A percentile compares a stretch with the other conserved stretches of the same genome.
Evolutionary conservation across 2,888 invertebrate species (phyloP).

Genomic region (Melieria crassipennis): DNA sequence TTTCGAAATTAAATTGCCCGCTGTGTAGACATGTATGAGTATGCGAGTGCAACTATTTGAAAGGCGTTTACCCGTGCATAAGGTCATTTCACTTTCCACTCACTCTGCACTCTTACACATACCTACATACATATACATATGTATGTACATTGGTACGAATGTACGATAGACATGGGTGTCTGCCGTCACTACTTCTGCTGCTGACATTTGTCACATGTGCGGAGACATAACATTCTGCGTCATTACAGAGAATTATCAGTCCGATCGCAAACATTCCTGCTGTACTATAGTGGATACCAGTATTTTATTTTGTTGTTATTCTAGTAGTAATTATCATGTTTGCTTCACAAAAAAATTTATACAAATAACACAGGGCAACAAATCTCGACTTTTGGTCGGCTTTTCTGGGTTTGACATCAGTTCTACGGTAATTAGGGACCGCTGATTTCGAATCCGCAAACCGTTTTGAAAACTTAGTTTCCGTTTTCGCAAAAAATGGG

Average conservation of each 20-base stretch:
- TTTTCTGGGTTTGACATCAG: too few species aligned
- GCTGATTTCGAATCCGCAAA: too few species aligned
- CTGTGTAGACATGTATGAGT: conserved; percentile 43
- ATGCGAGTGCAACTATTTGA: not conserved
- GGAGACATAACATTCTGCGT: conserved; percentile 44
- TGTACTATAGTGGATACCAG: not conserved
- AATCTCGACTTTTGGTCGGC: too few species aligned
- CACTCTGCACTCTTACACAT: not conserved
- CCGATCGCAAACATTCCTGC: not conserved
- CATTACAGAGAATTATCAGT: conserved; percentile 14
- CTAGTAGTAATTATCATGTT: conserved; percentile 54
- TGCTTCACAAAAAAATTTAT: conserved; percentile 42
- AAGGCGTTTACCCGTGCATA: conserved; percentile 29
- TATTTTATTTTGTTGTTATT: conserved; percentile 13
- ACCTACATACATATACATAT: conserved; percentile 1
- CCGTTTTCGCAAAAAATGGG: too few species aligned
- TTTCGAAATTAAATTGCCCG: conserved; percentile 63
- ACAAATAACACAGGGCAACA: too few species aligned
- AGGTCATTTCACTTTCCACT: conserved; percentile 15
- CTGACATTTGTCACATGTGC: conserved; percentile 56
- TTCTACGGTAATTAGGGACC: too few species aligned
- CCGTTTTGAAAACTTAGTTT: too few species aligned
- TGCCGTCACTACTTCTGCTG: conserved; percentile 25
- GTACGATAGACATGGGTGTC: not conserved
- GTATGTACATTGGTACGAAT: not conserved